These are phyloP conservation scores for Percopsis omiscomaycus DNA, from an alignment of 2,797 vertebrate genomes.

Conservation along the genomic window DNA sequence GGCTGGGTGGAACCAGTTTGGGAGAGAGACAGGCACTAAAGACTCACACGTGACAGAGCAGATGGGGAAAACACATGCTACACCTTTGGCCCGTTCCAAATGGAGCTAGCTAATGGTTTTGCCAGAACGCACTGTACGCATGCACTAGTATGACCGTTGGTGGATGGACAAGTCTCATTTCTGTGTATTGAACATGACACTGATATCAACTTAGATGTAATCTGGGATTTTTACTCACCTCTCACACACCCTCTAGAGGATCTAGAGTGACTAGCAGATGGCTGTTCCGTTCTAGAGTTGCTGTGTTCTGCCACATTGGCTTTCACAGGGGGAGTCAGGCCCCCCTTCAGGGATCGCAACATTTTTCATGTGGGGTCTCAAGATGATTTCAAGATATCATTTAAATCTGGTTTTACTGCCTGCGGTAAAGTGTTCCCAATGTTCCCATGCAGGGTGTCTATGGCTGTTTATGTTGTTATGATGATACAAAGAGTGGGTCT, in stretches of 20 bases:
- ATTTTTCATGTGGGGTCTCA: no score
- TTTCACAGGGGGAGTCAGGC: no score
- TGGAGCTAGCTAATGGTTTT: constrained; percentile 17
- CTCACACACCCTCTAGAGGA: constrained; percentile 1
- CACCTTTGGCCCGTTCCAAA: constrained; percentile 37
- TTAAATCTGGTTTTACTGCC: no score
- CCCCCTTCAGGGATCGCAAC: no score
- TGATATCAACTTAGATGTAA: constrained; percentile 1
- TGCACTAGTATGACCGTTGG: constrained; percentile 16
- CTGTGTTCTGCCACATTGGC: no score
- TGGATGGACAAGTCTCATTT: constrained; percentile 5
- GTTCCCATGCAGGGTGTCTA: no score
- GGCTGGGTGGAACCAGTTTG: background rate
- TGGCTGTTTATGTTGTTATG: no score
- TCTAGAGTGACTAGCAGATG: background rate
- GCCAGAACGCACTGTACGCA: background rate
- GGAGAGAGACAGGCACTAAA: constrained; percentile 9
- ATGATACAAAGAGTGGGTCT: no score
- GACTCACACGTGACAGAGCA: constrained; percentile 20
- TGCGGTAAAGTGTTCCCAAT: no score
- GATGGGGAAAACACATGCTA: constrained; percentile 40
- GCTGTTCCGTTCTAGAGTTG: no score
- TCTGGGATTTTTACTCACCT: constrained; percentile 16
- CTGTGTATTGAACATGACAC: constrained; percentile 13
- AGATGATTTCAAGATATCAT: no score